Base-by-base conservation (phyloP, 2,888 invertebrate genomes). In the Diadromus collaris region DNA sequence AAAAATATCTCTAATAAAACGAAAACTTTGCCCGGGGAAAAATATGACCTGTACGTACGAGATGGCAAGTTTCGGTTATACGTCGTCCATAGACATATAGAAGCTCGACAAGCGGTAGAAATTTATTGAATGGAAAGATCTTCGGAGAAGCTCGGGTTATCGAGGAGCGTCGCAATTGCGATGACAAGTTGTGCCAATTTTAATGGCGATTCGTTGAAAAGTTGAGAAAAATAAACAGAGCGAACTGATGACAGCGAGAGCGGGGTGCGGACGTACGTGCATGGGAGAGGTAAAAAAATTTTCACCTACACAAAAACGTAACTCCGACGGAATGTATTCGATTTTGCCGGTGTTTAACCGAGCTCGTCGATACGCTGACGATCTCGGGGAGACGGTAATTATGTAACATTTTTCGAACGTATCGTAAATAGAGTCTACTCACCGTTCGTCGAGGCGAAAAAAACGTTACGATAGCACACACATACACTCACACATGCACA, bases 381-480 rank as follows among this genome's bases (percentile, higher is more conserved):
- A 65, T 41, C 70, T 77, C 58, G 58, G 61, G 32, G 82, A 77
- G 81, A 83, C 60, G 51, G 44, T 83, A 88, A 90, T 90, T 87
- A 88, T 87, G 87, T 86, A 89, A 90, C 86, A 86, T 84, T 85
- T 87, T 84, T 86, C 84, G 85, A 83, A 86, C 83, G 83, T 83
- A 85, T 84, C 76, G 86, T 87, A 88, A 89, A 89, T 89, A 90
- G 88, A 87, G 81, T 80, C 85, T 85, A 88, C 90, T 89, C 88
- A 90, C 90, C 88, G 87, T 88, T 89, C 86, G 87, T 86, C 87
- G 84, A 86, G 85, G 86, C 85, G 88, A 56, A 89, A 88, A 82
- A 88, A 90, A 88, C 87, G 87, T 89, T 89, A 87, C 86, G 86
- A 87, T 85, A 88, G 83, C 86, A 83, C 87, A 83, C 86, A 84